Percentiles rank a stretch among this genome's conserved stretches.
These are phyloP conservation scores for Chiloscyllium punctatum DNA, from an alignment of 2,797 vertebrate genomes.

Conservation along the genomic window DNA sequence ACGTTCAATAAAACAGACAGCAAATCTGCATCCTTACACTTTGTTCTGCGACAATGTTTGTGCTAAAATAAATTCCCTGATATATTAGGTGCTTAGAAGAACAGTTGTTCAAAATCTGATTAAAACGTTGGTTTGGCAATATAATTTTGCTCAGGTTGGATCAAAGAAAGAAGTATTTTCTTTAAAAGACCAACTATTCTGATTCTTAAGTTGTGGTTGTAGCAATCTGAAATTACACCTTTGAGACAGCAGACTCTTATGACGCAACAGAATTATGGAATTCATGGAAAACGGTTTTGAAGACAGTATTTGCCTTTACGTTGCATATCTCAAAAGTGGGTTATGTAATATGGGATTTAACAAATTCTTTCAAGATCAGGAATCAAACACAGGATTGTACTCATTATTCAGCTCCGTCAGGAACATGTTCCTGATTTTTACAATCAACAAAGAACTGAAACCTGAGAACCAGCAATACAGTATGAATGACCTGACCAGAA, in stretches of 20 bases:
- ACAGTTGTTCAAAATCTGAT: neutral
- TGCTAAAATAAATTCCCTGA: neutral
- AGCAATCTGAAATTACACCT: neutral
- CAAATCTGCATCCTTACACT: neutral
- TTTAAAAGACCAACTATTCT: neutral
- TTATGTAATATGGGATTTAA: neutral
- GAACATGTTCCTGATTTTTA: neutral
- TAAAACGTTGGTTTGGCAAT: no score
- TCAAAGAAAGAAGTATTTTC: neutral
- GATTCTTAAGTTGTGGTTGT: neutral
- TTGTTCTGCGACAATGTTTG: neutral
- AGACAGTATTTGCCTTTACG: neutral
- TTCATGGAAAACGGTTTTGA: neutral
- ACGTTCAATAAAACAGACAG: neutral
- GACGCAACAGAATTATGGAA: neutral
- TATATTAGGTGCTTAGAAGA: neutral
- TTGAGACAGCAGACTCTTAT: neutral
- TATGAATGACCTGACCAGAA: neutral
- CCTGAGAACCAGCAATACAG: neutral
- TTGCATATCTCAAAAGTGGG: neutral
- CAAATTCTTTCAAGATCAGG: neutral
- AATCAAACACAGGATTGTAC: neutral
- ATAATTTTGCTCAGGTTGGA: neutral
- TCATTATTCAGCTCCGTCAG: neutral
- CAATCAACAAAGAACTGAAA: neutral